These are phyloP conservation scores for Noctua pronuba DNA, from an alignment of 2,888 invertebrate species.

Conservation along the genomic window DNA sequence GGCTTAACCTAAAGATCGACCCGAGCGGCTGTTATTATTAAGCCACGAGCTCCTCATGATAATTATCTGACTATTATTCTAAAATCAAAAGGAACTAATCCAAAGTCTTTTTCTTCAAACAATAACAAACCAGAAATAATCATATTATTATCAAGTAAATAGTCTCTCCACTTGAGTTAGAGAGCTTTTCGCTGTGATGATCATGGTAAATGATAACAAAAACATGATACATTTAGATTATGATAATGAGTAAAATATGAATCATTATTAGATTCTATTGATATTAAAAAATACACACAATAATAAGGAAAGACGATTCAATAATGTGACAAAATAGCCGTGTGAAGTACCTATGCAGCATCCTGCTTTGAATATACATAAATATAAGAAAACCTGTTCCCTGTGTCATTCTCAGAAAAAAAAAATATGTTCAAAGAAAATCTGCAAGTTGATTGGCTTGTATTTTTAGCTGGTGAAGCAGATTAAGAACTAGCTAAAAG, in stretches of 20 bases:
- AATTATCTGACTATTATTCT: too few species aligned
- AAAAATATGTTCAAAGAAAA: too few species aligned
- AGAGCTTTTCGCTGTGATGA: slow-evolving; percentile 66
- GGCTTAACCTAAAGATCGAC: too few species aligned
- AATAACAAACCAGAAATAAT: neutral
- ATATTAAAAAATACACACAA: neutral
- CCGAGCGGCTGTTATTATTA: too few species aligned
- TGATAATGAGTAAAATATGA: slow-evolving; percentile 13
- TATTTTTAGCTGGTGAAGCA: too few species aligned
- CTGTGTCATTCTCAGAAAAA: neutral
- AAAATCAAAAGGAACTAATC: neutral
- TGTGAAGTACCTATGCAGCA: neutral
- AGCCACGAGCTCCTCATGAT: too few species aligned
- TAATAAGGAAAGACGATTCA: neutral
- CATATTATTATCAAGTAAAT: neutral
- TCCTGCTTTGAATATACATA: neutral
- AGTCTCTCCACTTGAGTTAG: slow-evolving; percentile 55
- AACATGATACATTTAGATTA: slow-evolving; percentile 64
- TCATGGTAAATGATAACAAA: slow-evolving; percentile 51
- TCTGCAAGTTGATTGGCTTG: neutral
- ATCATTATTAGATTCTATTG: slow-evolving; percentile 3
- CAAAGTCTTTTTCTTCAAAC: neutral
- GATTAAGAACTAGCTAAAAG: too few species aligned
- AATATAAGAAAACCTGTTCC: neutral
- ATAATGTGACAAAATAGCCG: neutral